Conservation (phyloP, 2,113 vertebrate genomes). For the Grammomys dolichurus region DNA sequence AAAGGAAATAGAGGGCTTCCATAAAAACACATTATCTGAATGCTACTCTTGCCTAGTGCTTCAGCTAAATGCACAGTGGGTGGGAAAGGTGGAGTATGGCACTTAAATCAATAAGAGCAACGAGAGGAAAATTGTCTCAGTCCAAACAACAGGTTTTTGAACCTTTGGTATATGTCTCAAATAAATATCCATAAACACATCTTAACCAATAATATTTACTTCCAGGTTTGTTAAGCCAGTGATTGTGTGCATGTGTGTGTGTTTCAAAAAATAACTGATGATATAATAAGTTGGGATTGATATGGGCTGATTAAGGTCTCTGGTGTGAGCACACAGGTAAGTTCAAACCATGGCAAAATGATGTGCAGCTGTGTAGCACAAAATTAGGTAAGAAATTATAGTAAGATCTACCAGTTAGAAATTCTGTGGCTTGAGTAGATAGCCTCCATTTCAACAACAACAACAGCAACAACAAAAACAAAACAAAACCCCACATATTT, state of each 20-base stretch:
- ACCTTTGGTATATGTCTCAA: constrained; percentile 89
- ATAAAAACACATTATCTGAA: constrained; percentile 84
- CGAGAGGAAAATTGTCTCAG: constrained; percentile 86
- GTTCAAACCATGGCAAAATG: constrained; percentile 87
- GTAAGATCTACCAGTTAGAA: constrained; percentile 81
- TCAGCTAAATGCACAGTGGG: constrained; percentile 85
- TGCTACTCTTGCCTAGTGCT: constrained; percentile 83
- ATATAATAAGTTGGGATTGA: constrained; percentile 83
- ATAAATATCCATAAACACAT: constrained; percentile 78
- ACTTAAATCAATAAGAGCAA: constrained; percentile 89
- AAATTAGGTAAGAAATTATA: constrained; percentile 82
- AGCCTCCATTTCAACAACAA: constrained; percentile 64
- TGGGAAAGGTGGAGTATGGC: constrained; percentile 86
- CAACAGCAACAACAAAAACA: neutral
- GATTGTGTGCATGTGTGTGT: constrained; percentile 37
- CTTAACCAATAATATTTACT: constrained; percentile 77
- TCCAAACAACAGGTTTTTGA: constrained; percentile 85
- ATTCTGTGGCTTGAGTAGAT: constrained; percentile 78
- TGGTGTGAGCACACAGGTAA: constrained; percentile 95
- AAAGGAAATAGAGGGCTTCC: constrained; percentile 82
- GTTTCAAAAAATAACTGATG: constrained; percentile 72
- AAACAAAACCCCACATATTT: neutral
- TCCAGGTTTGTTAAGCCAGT: constrained; percentile 77
- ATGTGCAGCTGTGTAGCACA: constrained; percentile 85
- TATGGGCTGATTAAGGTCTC: constrained; percentile 94